Percentiles rank a stretch among this genome's conserved stretches.
These are phyloP conservation scores for Maconellicoccus hirsutus DNA, from an alignment of 1,140 invertebrate species.

Conservation along the genomic window DNA sequence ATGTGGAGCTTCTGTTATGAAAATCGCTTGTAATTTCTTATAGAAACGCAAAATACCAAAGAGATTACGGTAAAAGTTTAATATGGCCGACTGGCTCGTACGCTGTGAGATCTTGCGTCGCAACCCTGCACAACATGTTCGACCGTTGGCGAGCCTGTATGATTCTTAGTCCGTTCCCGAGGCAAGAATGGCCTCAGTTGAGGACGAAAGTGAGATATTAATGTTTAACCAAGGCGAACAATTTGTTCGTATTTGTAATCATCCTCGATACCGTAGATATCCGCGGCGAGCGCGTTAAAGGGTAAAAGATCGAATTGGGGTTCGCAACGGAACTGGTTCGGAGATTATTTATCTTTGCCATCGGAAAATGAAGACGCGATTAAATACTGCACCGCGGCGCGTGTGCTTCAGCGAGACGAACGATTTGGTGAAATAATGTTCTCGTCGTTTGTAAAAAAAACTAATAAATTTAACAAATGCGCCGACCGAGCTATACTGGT, in stretches of 20 bases:
- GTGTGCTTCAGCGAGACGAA: slow-evolving; percentile 56
- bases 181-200: slow-evolving; percentile 74
- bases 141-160: slow-evolving; percentile 78
- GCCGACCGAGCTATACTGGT: slow-evolving; percentile 77
- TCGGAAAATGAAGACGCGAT: slow-evolving; percentile 64
- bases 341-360: slow-evolving; percentile 72
- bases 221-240: no score
- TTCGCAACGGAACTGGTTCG: slow-evolving; percentile 70
- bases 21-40: slow-evolving; percentile 20
- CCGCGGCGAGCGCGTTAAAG: slow-evolving; percentile 61
- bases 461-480: slow-evolving; percentile 70
- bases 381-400: slow-evolving; percentile 55
- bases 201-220: slow-evolving; percentile 47
- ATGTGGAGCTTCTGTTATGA: no score
- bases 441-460: slow-evolving; percentile 44
- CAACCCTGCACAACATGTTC: slow-evolving; percentile 48
- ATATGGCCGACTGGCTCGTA: slow-evolving; percentile 67
- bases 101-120: slow-evolving; percentile 45
- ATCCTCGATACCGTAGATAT: slow-evolving; percentile 45
- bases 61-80: slow-evolving; percentile 65
- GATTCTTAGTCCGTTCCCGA: slow-evolving; percentile 67
- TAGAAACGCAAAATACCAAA: slow-evolving; percentile 42
- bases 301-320: slow-evolving; percentile 71
- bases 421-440: slow-evolving; percentile 52
- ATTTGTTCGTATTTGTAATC: no score